Evolutionary conservation across 2,113 vertebrate genomes (phyloP).

Genomic region (Phylloscopus trochilus): DNA sequence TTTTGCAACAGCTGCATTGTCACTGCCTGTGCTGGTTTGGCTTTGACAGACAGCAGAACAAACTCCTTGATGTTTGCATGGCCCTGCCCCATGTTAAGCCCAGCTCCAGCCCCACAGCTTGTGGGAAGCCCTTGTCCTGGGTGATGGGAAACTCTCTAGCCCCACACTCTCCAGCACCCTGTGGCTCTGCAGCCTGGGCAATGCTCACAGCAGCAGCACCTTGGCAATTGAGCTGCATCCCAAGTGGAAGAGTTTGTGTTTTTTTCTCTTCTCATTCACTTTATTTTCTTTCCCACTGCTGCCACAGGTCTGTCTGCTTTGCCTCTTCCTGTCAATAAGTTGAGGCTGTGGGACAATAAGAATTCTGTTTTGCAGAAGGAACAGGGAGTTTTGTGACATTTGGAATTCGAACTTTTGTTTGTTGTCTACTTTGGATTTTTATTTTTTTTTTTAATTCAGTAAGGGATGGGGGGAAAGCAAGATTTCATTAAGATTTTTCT

Average conservation of each 20-base stretch:
- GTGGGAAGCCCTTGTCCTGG: neutral
- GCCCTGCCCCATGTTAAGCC: fast-evolving
- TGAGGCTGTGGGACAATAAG: neutral
- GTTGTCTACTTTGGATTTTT: neutral
- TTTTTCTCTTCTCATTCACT: neutral
- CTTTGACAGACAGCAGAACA: neutral
- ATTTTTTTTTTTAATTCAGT: neutral
- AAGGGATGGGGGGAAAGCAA: neutral
- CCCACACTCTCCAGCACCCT: neutral
- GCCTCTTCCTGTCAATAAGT: constrained; percentile 45
- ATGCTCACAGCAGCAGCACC: neutral
- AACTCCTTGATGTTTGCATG: neutral
- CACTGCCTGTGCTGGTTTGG: neutral
- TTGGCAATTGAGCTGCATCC: neutral
- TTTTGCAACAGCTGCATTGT: neutral
- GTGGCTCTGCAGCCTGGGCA: fast-evolving
- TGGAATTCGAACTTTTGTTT: neutral
- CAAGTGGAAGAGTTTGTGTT: neutral
- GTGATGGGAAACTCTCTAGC: neutral
- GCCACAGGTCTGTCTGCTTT: constrained; percentile 42
- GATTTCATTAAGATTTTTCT: neutral
- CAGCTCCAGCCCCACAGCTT: fast-evolving
- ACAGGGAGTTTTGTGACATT: constrained; percentile 9
- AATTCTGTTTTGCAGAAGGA: neutral
- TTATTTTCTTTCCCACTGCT: neutral